Conservation (phyloP, 2,797 vertebrate genomes). For the Gambelia wislizenii region DNA sequence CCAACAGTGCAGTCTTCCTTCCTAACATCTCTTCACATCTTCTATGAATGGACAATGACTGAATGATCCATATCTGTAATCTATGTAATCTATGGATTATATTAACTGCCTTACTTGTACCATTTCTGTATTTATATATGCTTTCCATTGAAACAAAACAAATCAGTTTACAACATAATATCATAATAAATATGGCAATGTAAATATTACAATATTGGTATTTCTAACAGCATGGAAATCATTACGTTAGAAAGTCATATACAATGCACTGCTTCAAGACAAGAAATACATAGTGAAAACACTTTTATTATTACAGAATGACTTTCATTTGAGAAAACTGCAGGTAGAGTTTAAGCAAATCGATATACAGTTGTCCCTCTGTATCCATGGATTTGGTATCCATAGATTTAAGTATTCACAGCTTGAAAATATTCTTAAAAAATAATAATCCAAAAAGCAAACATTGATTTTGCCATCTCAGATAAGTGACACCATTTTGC, state of each 20-base stretch:
- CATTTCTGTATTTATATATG: not conserved
- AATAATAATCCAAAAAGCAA: too few species aligned
- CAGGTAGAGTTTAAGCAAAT: not conserved
- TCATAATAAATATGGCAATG: not conserved
- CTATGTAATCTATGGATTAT: not conserved
- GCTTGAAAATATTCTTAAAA: too few species aligned
- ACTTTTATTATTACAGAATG: not conserved
- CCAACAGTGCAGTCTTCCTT: not conserved
- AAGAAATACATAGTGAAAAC: not conserved
- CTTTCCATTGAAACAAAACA: not conserved
- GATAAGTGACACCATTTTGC: too few species aligned
- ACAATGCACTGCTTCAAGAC: not conserved
- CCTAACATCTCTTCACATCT: not conserved
- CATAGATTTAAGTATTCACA: too few species aligned
- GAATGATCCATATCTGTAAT: not conserved
- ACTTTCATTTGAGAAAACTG: not conserved
- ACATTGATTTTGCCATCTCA: too few species aligned
- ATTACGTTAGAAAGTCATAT: not conserved
- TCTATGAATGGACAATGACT: not conserved
- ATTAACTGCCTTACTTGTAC: not conserved
- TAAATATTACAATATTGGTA: not conserved
- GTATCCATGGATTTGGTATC: too few species aligned
- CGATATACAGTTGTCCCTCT: too few species aligned
- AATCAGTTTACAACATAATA: not conserved
- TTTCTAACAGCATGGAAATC: not conserved